phyloP scores from a whole-genome alignment of 1,140 invertebrate genomes.

The Neotoxoptera formosana region DNA sequence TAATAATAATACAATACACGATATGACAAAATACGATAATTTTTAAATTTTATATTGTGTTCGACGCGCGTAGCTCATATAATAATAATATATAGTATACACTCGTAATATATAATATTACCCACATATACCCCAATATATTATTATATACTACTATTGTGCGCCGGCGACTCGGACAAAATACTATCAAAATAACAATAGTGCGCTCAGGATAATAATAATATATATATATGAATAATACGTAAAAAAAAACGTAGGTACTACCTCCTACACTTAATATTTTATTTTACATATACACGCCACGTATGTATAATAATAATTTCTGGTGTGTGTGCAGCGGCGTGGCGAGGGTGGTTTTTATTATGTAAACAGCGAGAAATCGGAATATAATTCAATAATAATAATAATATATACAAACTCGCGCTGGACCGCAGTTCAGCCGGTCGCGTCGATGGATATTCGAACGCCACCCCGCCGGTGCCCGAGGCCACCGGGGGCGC shows the following conservation, averaged over 20 bases:
- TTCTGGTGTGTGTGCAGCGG: not conserved
- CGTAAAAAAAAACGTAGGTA: not conserved
- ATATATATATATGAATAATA: not conserved
- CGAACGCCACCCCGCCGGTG: not conserved
- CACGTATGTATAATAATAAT: not conserved
- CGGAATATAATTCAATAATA: not conserved
- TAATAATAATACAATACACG: no score
- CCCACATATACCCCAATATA: not conserved
- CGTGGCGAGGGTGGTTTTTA: conserved; percentile 11
- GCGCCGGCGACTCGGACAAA: not conserved
- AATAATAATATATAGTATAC: no score
- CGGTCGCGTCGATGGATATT: not conserved
- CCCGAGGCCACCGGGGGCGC: not conserved
- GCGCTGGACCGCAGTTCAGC: not conserved
- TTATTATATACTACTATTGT: not conserved
- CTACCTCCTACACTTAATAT: not conserved
- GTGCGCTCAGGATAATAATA: not conserved
- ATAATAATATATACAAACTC: not conserved
- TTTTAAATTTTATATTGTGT: not conserved
- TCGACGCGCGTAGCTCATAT: not conserved
- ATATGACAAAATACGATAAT: conserved; percentile 13
- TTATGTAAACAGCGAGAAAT: conserved; percentile 22
- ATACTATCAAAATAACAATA: no score
- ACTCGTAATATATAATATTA: no score
- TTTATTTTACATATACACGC: not conserved